Evolutionary conservation across 2,113 vertebrate genomes (phyloP).

Genomic region (Trochalopteron elliotii): DNA sequence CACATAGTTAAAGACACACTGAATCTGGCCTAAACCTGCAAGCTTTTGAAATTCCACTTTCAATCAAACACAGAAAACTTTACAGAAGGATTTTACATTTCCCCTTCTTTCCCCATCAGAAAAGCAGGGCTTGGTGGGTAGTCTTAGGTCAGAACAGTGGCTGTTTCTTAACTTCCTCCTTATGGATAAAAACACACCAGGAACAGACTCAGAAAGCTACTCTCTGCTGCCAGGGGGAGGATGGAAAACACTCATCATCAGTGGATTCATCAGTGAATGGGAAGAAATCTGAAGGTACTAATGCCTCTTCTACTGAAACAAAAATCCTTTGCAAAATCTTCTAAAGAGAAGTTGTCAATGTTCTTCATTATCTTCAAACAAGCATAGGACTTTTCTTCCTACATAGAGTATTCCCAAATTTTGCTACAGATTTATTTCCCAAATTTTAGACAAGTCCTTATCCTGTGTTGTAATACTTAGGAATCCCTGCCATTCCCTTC

Average conservation of each 20-base stretch:
- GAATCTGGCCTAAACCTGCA: not conserved
- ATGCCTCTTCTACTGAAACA: rapidly evolving
- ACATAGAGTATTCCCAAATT: not conserved
- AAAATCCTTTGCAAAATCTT: not conserved
- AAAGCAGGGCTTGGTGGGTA: not conserved
- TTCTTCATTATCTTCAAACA: not conserved
- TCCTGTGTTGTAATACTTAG: not conserved
- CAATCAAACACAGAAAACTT: not conserved
- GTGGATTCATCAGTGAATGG: not conserved
- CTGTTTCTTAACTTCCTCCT: not conserved
- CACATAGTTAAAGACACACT: rapidly evolving
- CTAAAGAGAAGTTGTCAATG: not conserved
- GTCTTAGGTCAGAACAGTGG: not conserved
- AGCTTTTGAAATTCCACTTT: not conserved
- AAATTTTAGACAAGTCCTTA: not conserved
- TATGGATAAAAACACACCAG: not conserved
- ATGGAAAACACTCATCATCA: not conserved
- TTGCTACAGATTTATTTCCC: not conserved
- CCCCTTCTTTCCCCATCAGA: not conserved
- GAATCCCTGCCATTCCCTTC: not conserved
- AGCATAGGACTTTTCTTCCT: not conserved
- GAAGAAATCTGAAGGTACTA: not conserved
- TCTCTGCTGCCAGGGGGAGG: not conserved
- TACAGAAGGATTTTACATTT: not conserved
- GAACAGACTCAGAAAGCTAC: not conserved